Conservation (phyloP, 1,140 invertebrate species). For the Drosophila lini region DNA sequence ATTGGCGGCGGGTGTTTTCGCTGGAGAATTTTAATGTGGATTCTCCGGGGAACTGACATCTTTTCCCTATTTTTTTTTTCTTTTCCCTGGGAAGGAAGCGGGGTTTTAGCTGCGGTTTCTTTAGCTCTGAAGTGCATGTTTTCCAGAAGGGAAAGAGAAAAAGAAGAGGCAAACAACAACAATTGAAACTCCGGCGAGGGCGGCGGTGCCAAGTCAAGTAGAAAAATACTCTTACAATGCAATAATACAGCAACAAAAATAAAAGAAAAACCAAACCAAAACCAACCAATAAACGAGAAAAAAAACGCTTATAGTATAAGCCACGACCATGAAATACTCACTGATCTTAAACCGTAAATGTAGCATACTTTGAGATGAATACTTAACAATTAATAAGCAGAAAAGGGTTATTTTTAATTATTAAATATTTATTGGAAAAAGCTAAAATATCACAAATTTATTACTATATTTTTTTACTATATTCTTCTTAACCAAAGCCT, state of each 20-base stretch:
- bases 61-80: constrained; percentile 16
- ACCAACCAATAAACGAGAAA: constrained; percentile 25
- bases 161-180: constrained; percentile 33
- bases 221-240: constrained; percentile 80
- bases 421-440: background rate
- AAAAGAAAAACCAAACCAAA: constrained; percentile 37
- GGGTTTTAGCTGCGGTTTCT: constrained; percentile 69
- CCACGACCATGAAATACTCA: background rate
- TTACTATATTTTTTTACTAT: too few relatives aligned
- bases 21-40: constrained; percentile 75
- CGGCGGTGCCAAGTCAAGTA: constrained; percentile 78
- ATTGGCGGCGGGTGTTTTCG: constrained; percentile 55
- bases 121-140: constrained; percentile 69
- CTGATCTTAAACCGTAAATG: too few relatives aligned
- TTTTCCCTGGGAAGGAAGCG: constrained; percentile 2
- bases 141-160: constrained; percentile 27
- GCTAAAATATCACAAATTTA: background rate
- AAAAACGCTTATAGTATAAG: background rate
- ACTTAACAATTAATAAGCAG: background rate
- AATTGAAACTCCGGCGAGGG: constrained; percentile 42
- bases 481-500: too few relatives aligned
- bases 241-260: constrained; percentile 65
- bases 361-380: background rate
- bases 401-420: background rate
- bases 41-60: constrained; percentile 43